Base-by-base conservation (phyloP, 2,888 invertebrate species). In the Drosophila putrida region DNA sequence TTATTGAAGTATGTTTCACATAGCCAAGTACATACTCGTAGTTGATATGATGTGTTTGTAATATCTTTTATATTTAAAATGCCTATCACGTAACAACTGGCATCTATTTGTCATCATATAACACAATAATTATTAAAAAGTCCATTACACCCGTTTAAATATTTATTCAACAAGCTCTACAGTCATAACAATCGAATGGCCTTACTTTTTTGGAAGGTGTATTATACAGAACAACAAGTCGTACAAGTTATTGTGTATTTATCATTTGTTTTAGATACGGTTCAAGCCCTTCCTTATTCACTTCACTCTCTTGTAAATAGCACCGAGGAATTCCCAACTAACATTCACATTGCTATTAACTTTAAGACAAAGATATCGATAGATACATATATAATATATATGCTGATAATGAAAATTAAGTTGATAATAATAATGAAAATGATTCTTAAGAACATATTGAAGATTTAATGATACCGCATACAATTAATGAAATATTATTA, bases 141-240 rank as follows among this genome's bases (percentile, higher is more conserved):
- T 60, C 55, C 72, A 75, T 67, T 71, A 78, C 71, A 79, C 70
- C 47, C 78, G 76, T 65, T 73, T 46, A 71, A 82, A 82, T 78
- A 85, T 82, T 82, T 66, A 63, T 38, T 39, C 47, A 71, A 64
- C 60, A 62, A 60, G 39, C 50, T 55, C n/a, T 28, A 49, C 28
- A 49, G 28, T 41, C 51, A 39, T 54, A 49, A 68, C 57, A 64
- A 53, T 55, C 49, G 41, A 6, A 20, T 9, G 69, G 25, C 72
- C 71, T 79, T 78, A 47, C 51, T 50, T 55, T 74, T 57, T 71
- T 49, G 41, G 46, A 62, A 44, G 27, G 63, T 50, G 41, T 51
- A 31, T 46, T 33, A 13, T 11, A 31, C 6, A n/a, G 44, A 50
- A 44, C 28, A 64, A 35, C 15, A 25, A 51, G 51, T 44, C 25